These are phyloP conservation scores for Pogoniulus pusillus DNA, from an alignment of 2,797 vertebrate genomes.

Conservation along the genomic window DNA sequence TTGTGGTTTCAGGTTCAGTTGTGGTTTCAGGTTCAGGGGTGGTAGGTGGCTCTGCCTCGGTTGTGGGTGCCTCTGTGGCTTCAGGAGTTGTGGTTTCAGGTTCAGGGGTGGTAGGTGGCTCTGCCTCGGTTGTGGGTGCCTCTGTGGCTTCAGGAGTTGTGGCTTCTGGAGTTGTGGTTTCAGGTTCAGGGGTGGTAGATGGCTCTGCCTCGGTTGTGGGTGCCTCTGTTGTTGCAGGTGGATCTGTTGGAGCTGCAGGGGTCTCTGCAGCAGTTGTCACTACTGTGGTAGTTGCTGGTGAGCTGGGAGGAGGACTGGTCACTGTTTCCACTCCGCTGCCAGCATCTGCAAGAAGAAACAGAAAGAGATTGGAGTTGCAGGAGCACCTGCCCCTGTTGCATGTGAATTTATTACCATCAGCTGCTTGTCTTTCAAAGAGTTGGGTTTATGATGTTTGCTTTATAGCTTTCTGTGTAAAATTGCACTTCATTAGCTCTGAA, in stretches of 20 bases:
- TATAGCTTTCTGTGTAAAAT: background rate
- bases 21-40: too few species aligned
- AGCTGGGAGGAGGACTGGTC: slow-evolving; percentile 18
- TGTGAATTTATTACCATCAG: fast-evolving
- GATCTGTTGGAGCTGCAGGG: background rate
- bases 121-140: fast-evolving
- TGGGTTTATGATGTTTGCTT: background rate
- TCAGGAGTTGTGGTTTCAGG: too few species aligned
- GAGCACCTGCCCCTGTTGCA: fast-evolving
- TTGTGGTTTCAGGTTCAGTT: too few species aligned
- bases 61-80: fast-evolving
- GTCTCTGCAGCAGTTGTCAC: background rate
- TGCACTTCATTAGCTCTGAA: background rate
- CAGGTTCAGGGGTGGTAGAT: fast-evolving
- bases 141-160: background rate
- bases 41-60: fast-evolving
- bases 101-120: too few species aligned
- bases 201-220: fast-evolving
- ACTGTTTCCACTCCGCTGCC: slow-evolving; percentile 53
- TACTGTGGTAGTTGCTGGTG: background rate
- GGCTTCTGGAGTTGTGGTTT: too few species aligned
- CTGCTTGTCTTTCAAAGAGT: background rate
- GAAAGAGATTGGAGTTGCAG: background rate
- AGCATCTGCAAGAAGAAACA: background rate
- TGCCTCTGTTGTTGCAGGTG: background rate